These are phyloP conservation scores for Sericinus montela DNA, from an alignment of 2,888 invertebrate species.

Conservation along the genomic window DNA sequence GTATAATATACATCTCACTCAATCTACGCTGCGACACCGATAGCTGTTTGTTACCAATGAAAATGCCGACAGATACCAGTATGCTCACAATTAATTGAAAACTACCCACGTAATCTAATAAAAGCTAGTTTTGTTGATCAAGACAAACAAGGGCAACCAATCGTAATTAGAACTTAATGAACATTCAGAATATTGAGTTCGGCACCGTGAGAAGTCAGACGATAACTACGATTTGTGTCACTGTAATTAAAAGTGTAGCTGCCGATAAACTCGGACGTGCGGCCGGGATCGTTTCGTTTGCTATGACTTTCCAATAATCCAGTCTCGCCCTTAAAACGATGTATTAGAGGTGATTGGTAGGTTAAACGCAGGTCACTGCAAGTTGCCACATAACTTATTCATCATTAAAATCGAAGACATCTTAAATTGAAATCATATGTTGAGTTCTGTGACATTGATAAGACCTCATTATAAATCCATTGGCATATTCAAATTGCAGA, in stretches of 20 bases:
- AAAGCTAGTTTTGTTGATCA: slow-evolving; percentile 75
- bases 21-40: slow-evolving; percentile 71
- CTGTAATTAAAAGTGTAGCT: slow-evolving; percentile 77
- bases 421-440: slow-evolving; percentile 78
- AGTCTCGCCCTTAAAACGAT: slow-evolving; percentile 30
- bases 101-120: slow-evolving; percentile 78
- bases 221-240: slow-evolving; percentile 78
- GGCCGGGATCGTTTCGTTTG: slow-evolving; percentile 60
- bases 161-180: slow-evolving; percentile 78
- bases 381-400: slow-evolving; percentile 56
- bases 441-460: slow-evolving; percentile 68
- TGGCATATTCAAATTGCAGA: slow-evolving; percentile 36
- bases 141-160: slow-evolving; percentile 77
- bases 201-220: slow-evolving; percentile 75
- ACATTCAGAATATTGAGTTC: slow-evolving; percentile 72
- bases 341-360: slow-evolving; percentile 27
- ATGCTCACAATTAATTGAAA: slow-evolving; percentile 74
- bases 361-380: slow-evolving; percentile 39
- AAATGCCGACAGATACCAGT: slow-evolving; percentile 68
- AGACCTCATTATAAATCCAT: slow-evolving; percentile 45
- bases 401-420: slow-evolving; percentile 61
- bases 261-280: slow-evolving; percentile 69
- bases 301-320: slow-evolving; percentile 56
- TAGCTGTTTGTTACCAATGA: slow-evolving; percentile 69
- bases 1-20: slow-evolving; percentile 63